Percentiles rank a stretch among this genome's conserved stretches.
Conservation (phyloP, 1,140 invertebrate species). For the Amyelois transitella region DNA sequence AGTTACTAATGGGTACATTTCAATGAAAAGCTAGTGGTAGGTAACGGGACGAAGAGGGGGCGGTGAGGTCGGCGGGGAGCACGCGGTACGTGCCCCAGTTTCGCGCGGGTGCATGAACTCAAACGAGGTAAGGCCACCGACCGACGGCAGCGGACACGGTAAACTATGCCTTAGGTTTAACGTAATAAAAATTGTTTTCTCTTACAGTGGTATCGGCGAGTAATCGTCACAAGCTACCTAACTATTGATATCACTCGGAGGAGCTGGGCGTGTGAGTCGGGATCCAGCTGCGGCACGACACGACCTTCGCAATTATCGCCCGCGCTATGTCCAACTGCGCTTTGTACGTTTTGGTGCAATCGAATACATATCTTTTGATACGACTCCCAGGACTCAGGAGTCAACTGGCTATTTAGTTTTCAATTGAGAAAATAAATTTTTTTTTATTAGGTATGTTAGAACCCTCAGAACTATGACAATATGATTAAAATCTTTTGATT, state of each 20-base stretch:
- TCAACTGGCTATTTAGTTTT: too few relatives aligned
- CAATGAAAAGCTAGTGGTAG: constrained; percentile 63
- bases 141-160: constrained; percentile 33
- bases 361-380: too few relatives aligned
- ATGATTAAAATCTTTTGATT: too few relatives aligned
- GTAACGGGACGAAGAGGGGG: constrained; percentile 55
- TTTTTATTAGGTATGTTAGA: too few relatives aligned
- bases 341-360: constrained; percentile 21
- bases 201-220: constrained; percentile 21
- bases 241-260: constrained; percentile 60
- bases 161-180: constrained; percentile 35
- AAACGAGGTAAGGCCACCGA: constrained; percentile 73
- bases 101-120: constrained; percentile 71
- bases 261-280: constrained; percentile 56
- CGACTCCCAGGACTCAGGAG: too few relatives aligned
- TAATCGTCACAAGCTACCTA: constrained; percentile 59
- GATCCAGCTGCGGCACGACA: constrained; percentile 60
- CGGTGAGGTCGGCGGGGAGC: constrained; percentile 43
- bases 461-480: too few relatives aligned
- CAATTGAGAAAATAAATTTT: too few relatives aligned
- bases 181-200: constrained; percentile 25
- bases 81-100: constrained; percentile 70
- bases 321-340: constrained; percentile 35
- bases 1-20: constrained; percentile 47
- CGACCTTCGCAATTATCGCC: constrained; percentile 64